These are phyloP conservation scores for Callospermophilus lateralis DNA, from an alignment of 2,113 vertebrate species.

Conservation along the genomic window DNA sequence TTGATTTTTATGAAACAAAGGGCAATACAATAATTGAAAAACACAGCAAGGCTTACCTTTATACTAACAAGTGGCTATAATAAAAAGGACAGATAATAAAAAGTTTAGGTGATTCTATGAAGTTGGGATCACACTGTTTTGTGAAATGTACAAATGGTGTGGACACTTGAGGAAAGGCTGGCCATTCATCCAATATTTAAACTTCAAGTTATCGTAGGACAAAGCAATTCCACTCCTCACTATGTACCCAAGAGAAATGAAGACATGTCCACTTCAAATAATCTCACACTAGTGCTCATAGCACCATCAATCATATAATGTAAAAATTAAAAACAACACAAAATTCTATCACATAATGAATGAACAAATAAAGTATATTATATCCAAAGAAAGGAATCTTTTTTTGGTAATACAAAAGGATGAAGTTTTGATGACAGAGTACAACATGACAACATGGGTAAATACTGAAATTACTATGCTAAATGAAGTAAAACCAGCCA, in stretches of 20 bases:
- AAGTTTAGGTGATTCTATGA: neutral
- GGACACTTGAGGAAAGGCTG: neutral
- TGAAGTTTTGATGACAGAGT: neutral
- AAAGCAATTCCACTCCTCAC: neutral
- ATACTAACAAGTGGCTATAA: fast-evolving
- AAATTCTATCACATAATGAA: neutral
- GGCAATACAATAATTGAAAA: neutral
- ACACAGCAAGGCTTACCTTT: neutral
- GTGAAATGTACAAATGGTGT: neutral
- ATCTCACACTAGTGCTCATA: neutral
- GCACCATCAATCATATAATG: neutral
- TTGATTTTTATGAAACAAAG: neutral
- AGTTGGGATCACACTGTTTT: neutral
- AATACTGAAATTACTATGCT: neutral
- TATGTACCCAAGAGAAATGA: neutral
- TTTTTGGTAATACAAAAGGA: neutral
- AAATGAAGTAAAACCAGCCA: neutral
- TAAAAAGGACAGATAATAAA: neutral
- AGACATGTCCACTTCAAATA: neutral
- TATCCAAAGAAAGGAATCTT: neutral
- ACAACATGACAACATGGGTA: too few relatives aligned
- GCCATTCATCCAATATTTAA: neutral
- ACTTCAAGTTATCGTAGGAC: neutral
- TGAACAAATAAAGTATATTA: neutral
- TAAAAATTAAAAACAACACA: neutral